These are phyloP conservation scores for Spatula versicolor DNA, from an alignment of 2,797 vertebrate genomes.

Conservation along the genomic window DNA sequence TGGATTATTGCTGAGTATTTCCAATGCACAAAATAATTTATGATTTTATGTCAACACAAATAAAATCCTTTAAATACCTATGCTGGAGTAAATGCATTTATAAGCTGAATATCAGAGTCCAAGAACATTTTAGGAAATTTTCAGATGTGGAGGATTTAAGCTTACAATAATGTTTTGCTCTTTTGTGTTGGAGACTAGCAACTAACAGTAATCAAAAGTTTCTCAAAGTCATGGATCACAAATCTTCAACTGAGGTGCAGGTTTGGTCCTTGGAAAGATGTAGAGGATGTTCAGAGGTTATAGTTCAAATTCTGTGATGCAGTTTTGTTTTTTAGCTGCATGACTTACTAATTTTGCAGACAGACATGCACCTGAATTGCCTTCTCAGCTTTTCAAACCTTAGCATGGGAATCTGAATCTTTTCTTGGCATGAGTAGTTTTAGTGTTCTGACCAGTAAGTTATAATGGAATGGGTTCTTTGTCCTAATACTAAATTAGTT, in stretches of 20 bases:
- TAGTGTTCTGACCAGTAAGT: background rate
- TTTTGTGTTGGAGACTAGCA: background rate
- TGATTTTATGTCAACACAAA: background rate
- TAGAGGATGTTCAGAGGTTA: background rate
- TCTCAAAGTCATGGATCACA: background rate
- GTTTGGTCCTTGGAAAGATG: background rate
- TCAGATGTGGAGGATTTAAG: background rate
- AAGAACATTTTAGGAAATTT: background rate
- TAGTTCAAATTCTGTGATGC: background rate
- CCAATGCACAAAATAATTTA: background rate
- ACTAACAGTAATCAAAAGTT: background rate
- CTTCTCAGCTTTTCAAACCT: background rate
- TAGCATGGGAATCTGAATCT: background rate
- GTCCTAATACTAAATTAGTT: background rate
- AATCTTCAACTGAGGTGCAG: rapidly evolving
- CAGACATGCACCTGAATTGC: background rate
- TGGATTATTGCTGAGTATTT: constrained; percentile 91
- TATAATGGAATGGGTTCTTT: background rate
- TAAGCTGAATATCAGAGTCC: background rate
- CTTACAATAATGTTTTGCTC: background rate
- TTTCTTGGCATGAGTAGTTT: background rate
- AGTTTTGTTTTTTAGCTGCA: background rate
- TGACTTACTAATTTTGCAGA: background rate
- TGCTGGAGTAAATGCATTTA: background rate
- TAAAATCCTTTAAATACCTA: background rate